Evolutionary conservation across 2,797 vertebrate genomes (phyloP), one percentile per base, ranked within the genome.

Genomic region (Myotis myotis): DNA sequence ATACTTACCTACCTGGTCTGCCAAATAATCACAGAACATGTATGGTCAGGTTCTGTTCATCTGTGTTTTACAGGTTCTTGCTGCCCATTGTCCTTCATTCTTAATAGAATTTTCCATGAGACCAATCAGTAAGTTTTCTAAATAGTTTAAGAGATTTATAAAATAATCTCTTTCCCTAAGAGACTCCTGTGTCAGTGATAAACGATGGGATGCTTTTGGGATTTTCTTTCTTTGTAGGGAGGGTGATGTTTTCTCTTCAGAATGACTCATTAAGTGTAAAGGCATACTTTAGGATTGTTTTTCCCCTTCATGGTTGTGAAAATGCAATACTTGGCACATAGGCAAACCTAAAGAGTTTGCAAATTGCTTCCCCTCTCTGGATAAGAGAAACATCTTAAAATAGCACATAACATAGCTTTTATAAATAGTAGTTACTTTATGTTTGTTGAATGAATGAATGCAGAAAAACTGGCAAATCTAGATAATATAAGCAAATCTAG

Each of bases 341-440:
- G 60, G 36, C 71, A 87, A 78, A 74, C 19, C 44, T 71, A 74
- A 87, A 86, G 68, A 93, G 30, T 81, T 91, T 84, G 41, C n/a
- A 76, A 80, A 72, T 94, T 88, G 64, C 75, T 80, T 83, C 28
- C 66, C 16, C 20, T 93, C 12, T 53, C 91, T 79, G 23, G 38
- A 22, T 84, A 87, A 87, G 51, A 90, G 47, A 90, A 88, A 64
- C 8, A 47, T 82, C 85, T 95, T 95, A 64, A 96, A 87, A 66
- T 95, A 95, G 19, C 62, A 84, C 20, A 9, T 91, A 92, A 76
- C 12, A 44, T 83, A 17, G 16, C 74, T 60, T 76, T 84, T 80
- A 33, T 68, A 36, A 25, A 38, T 78, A 74, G 49, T 86, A 91
- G 25, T 94, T 94, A 60, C 16, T 60, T 91, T 17, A 3, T 85